Evolutionary conservation across 2,113 vertebrate genomes (phyloP), one percentile per base, ranked within the genome.

Genomic region (Pipa parva): DNA sequence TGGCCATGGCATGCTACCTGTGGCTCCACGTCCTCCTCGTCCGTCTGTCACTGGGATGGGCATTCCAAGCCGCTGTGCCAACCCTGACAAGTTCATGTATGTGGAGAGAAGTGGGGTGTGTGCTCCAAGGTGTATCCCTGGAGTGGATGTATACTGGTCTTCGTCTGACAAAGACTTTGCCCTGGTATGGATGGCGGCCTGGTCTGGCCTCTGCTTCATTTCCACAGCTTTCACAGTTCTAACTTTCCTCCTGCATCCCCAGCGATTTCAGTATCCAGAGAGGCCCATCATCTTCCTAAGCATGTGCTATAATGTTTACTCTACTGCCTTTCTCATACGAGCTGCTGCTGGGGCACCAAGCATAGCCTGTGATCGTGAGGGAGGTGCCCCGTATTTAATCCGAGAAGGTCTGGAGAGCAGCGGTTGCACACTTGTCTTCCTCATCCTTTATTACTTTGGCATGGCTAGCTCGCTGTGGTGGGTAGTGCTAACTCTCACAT

Each of bases 401-500:
- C 94, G 95, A 78, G 96, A 97, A 70, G 97, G 96, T 2, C 82
- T 98, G 77, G 95, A 98, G 81, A 97, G 93, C 73, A 96, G 94
- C 0, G 95, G 95, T 64, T 99, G 97, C 87, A 97, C 96, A 48
- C 92, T 97, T 0, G 95, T 97, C 82, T 98, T 99, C 80, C 91
- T 99, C 71, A 88, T 99, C 73, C 90, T 98, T 59, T 99, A 97
- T 81, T 99, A 98, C 82, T 98, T 98, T 0, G 96, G 96, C 63
- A 99, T 99, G 97, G 97, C 97, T 72, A 96, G 94, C 42, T 98
- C 97, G 0, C 92, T 97, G 51, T 98, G 97, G 97, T 99, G 97
- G 97, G 96, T 98, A 4, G 78, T 98, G 52, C 89, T 99, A 59
- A 98, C 95, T 0, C 87, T 98, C 77, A 98, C 97, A 55, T 99